Percentiles rank a stretch among this genome's conserved stretches.
These are phyloP conservation scores for Heliconius charithonia DNA, from an alignment of 2,888 invertebrate genomes.

Conservation along the genomic window DNA sequence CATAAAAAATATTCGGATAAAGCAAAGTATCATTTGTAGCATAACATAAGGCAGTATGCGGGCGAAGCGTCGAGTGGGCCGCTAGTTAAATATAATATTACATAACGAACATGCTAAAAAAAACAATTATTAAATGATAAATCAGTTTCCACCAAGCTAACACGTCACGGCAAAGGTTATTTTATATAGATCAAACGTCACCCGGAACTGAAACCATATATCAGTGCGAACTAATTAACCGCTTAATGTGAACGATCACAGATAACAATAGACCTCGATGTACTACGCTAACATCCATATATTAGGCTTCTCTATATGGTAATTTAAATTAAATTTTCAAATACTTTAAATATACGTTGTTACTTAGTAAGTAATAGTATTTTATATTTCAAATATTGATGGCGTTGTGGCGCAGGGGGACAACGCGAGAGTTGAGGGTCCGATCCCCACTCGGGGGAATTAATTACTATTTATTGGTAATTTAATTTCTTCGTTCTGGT, in stretches of 20 bases:
- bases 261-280: conserved; percentile 2
- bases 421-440: too few species aligned
- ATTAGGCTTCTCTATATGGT: neutral
- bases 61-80: too few species aligned
- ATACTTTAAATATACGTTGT: neutral
- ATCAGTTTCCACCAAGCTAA: neutral
- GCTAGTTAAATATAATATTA: too few species aligned
- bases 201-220: conserved; percentile 3
- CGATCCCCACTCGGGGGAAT: too few species aligned
- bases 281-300: neutral
- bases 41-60: too few species aligned
- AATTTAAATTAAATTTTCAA: neutral
- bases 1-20: too few species aligned
- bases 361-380: neutral
- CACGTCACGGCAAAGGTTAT: conserved; percentile 8
- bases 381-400: too few species aligned
- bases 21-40: too few species aligned
- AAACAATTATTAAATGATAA: neutral
- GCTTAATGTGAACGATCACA: conserved; percentile 24
- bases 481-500: too few species aligned
- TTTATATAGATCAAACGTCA: conserved; percentile 20
- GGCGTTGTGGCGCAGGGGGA: too few species aligned
- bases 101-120: neutral
- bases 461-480: too few species aligned
- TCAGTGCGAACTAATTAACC: conserved; percentile 20